These are phyloP conservation scores for Etheostoma cragini DNA, from an alignment of 2,113 vertebrate genomes.

Conservation along the genomic window DNA sequence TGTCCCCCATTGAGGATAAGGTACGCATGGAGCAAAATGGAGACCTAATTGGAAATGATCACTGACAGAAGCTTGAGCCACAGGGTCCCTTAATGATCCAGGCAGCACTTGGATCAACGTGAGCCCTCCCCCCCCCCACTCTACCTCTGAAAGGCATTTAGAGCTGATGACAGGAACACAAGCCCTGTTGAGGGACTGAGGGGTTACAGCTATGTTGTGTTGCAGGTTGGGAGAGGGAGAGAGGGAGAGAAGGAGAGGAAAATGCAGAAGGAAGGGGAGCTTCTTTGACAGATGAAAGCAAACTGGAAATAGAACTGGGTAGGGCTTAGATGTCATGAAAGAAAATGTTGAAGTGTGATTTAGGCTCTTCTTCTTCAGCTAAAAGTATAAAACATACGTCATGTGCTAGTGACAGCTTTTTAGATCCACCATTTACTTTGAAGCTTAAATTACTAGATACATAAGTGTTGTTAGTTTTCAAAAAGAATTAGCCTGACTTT, in stretches of 20 bases:
- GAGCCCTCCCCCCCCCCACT: not conserved
- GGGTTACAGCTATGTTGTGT: slow-evolving; percentile 51
- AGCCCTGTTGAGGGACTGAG: slow-evolving; percentile 52
- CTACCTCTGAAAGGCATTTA: slow-evolving; percentile 59
- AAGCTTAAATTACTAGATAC: not conserved
- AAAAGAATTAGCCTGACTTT: not conserved
- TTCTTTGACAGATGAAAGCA: slow-evolving; percentile 56
- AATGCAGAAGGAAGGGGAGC: slow-evolving; percentile 10
- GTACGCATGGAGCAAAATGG: slow-evolving; percentile 64
- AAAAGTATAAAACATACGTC: not conserved
- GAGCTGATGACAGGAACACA: slow-evolving; percentile 62
- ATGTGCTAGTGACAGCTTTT: not conserved
- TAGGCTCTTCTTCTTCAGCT: not conserved
- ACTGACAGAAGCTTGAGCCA: slow-evolving; percentile 71
- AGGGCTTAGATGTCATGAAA: slow-evolving; percentile 13
- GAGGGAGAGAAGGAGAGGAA: not conserved
- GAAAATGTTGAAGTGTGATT: slow-evolving; percentile 23
- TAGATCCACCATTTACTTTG: slow-evolving; percentile 7
- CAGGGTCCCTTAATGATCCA: slow-evolving; percentile 73
- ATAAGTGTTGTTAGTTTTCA: not conserved
- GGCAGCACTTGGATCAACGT: slow-evolving; percentile 58
- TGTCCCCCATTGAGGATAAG: slow-evolving; percentile 50
- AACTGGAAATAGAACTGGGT: slow-evolving; percentile 31
- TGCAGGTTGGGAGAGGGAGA: slow-evolving; percentile 4
- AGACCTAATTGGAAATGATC: slow-evolving; percentile 80